A percentile compares a stretch with the other conserved stretches of the same genome.
These are phyloP conservation scores for Diplogasteroides magnus DNA, from an alignment of 1,140 invertebrate genomes.

Conservation along the genomic window DNA sequence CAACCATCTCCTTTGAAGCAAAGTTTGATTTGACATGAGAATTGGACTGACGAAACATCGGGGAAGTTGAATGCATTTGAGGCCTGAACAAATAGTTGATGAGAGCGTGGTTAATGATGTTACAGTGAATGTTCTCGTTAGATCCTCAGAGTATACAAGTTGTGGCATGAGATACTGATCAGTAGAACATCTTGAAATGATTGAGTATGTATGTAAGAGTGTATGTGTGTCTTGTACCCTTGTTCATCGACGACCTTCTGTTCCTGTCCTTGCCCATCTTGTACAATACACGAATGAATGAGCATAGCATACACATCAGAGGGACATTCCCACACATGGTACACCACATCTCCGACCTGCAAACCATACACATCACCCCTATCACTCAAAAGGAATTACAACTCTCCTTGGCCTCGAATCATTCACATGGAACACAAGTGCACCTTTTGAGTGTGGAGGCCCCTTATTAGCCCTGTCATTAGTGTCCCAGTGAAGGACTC, in stretches of 20 bases:
- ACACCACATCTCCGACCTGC: slow-evolving; percentile 47
- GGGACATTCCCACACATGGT: slow-evolving; percentile 47
- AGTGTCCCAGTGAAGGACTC: too few relatives aligned
- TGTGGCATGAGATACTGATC: slow-evolving; percentile 46
- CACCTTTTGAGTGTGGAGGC: too few relatives aligned
- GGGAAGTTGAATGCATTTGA: slow-evolving; percentile 54
- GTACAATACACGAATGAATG: slow-evolving; percentile 42
- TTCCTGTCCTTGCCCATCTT: slow-evolving; percentile 46
- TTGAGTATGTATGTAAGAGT: neutral
- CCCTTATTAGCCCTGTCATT: too few relatives aligned
- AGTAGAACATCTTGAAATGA: slow-evolving; percentile 40
- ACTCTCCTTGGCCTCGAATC: too few relatives aligned
- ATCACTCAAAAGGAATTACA: too few relatives aligned
- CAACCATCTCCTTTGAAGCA: slow-evolving; percentile 38
- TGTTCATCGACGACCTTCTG: slow-evolving; percentile 44
- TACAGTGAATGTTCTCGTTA: slow-evolving; percentile 42
- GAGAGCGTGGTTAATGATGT: slow-evolving; percentile 15
- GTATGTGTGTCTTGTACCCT: slow-evolving; percentile 27
- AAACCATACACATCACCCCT: too few relatives aligned
- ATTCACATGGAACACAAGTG: too few relatives aligned
- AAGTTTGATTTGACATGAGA: slow-evolving; percentile 48
- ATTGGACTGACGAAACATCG: slow-evolving; percentile 41
- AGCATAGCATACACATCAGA: slow-evolving; percentile 48
- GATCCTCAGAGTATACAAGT: slow-evolving; percentile 40
- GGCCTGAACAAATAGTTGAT: too few relatives aligned